Percentiles rank a stretch among this genome's conserved stretches.
Evolutionary conservation across 2,797 vertebrate genomes (phyloP).

Genomic region (Cossypha polioptera): DNA sequence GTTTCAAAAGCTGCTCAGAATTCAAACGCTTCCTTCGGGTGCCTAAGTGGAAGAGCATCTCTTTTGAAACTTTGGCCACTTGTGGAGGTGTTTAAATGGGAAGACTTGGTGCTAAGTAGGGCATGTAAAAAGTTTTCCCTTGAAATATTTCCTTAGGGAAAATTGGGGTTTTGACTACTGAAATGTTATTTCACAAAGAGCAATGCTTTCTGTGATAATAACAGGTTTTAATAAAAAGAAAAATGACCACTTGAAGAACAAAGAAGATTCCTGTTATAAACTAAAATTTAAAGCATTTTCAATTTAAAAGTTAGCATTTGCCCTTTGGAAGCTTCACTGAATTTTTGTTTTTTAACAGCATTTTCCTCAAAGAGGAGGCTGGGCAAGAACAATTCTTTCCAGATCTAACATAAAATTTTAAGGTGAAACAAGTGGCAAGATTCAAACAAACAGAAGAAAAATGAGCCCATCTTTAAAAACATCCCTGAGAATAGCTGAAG

Average conservation of each 20-base stretch:
- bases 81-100: slow-evolving; percentile 59
- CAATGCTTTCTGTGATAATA: slow-evolving; percentile 41
- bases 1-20: slow-evolving; percentile 63
- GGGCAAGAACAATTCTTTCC: slow-evolving; percentile 27
- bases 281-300: slow-evolving; percentile 51
- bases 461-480: slow-evolving; percentile 27
- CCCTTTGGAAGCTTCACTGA: slow-evolving; percentile 39
- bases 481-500: not conserved
- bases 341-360: slow-evolving; percentile 49
- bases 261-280: slow-evolving; percentile 37
- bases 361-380: slow-evolving; percentile 47
- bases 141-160: slow-evolving; percentile 60
- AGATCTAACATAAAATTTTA: slow-evolving; percentile 22
- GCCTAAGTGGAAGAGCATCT: slow-evolving; percentile 48
- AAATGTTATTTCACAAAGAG: slow-evolving; percentile 41
- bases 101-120: slow-evolving; percentile 50
- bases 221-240: slow-evolving; percentile 46
- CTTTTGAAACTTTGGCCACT: slow-evolving; percentile 68
- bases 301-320: slow-evolving; percentile 56
- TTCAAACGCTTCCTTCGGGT: slow-evolving; percentile 49
- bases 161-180: slow-evolving; percentile 50
- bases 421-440: slow-evolving; percentile 43
- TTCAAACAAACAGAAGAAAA: slow-evolving; percentile 53
- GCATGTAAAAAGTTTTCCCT: slow-evolving; percentile 55
- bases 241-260: slow-evolving; percentile 63